A percentile compares a stretch with the other conserved stretches of the same genome.
Evolutionary conservation across 2,888 invertebrate species (phyloP).

Genomic region (Diarsia mendica): DNA sequence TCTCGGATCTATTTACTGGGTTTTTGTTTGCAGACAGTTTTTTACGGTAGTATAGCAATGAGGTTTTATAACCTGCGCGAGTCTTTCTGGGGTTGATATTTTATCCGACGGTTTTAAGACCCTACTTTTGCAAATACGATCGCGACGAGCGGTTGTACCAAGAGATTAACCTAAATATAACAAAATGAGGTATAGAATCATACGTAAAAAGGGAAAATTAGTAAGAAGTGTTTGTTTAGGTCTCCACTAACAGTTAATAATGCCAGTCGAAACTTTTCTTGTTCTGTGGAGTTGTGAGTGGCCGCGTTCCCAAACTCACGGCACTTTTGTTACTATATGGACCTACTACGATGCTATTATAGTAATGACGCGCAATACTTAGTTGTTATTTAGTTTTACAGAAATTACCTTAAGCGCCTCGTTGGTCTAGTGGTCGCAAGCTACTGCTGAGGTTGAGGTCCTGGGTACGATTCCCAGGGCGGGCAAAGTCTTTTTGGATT

Average conservation of each 20-base stretch:
- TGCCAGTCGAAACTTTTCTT: neutral
- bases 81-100: neutral
- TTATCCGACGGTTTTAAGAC: neutral
- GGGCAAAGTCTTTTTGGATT: no score
- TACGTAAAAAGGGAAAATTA: neutral
- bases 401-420: neutral
- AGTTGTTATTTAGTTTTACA: neutral
- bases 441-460: no score
- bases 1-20: neutral
- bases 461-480: no score
- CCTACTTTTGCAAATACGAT: neutral
- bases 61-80: neutral
- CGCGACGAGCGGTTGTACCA: neutral
- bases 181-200: neutral
- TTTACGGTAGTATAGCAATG: neutral
- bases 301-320: no score
- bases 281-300: neutral
- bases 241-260: neutral
- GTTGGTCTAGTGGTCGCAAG: no score
- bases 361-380: neutral
- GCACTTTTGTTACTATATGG: neutral
- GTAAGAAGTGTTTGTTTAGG: neutral
- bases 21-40: conserved; percentile 8
- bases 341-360: neutral
- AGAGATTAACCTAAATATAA: neutral